A percentile compares a stretch with the other conserved stretches of the same genome.
Evolutionary conservation across 2,888 invertebrate species (phyloP).

Genomic region (Callyntrura guangdongensis): DNA sequence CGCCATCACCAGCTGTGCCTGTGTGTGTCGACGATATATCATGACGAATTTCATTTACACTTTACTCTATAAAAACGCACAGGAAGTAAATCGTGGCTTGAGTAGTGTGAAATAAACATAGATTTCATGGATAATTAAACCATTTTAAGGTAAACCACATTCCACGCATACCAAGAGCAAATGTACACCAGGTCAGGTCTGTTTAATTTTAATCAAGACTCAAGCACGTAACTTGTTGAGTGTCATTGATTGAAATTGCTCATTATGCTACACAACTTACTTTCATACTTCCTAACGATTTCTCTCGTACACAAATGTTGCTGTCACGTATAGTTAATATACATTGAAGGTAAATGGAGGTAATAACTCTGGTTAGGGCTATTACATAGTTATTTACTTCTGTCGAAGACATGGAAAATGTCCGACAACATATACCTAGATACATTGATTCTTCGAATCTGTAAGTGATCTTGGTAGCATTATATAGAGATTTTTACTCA

Average conservation of each 20-base stretch:
- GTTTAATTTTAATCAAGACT: constrained; percentile 8
- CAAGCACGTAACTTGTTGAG: neutral
- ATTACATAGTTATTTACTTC: neutral
- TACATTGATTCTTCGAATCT: constrained; percentile 43
- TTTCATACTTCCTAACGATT: constrained; percentile 28
- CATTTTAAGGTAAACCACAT: constrained; percentile 1
- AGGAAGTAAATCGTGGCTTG: constrained; percentile 63
- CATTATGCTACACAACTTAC: neutral
- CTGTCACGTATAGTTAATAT: neutral
- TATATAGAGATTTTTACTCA: neutral
- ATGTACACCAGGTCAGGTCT: constrained; percentile 34
- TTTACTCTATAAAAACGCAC: constrained; percentile 40
- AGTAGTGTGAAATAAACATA: constrained; percentile 70
- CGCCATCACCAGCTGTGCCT: neutral
- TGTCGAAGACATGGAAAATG: neutral
- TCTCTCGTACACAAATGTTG: neutral
- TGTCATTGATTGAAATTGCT: constrained; percentile 3
- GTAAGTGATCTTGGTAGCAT: neutral
- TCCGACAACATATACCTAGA: constrained; percentile 34
- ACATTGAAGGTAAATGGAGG: neutral
- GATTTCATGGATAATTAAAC: constrained; percentile 75
- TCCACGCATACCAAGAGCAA: neutral
- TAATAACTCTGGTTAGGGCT: neutral
- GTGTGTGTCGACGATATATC: constrained; percentile 9
- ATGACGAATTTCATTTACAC: constrained; percentile 49